These are phyloP conservation scores for Climacteris rufus DNA, from an alignment of 2,113 vertebrate genomes.

Conservation along the genomic window DNA sequence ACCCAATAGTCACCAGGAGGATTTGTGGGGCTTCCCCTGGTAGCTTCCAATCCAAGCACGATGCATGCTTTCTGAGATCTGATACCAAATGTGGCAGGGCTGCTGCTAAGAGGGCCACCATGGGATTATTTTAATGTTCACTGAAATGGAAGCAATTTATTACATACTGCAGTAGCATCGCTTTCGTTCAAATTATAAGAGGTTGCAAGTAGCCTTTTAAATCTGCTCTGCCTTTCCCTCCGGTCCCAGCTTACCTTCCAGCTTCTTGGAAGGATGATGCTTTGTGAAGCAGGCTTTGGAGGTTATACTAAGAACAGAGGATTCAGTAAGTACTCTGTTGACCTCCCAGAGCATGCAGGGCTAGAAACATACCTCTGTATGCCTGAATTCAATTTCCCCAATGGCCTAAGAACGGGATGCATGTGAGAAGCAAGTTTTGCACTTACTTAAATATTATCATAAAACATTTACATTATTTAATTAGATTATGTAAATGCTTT, in stretches of 20 bases:
- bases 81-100: slow-evolving; percentile 46
- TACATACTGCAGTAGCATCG: background rate
- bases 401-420: background rate
- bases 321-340: background rate
- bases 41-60: slow-evolving; percentile 15
- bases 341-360: slow-evolving; percentile 1
- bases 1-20: slow-evolving; percentile 21
- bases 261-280: slow-evolving; percentile 10
- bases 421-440: slow-evolving; percentile 8
- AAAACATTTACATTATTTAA: slow-evolving; percentile 61
- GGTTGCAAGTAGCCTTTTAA: slow-evolving; percentile 52
- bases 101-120: slow-evolving; percentile 36
- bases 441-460: slow-evolving; percentile 37
- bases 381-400: slow-evolving; percentile 1
- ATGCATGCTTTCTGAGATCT: slow-evolving; percentile 43
- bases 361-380: slow-evolving; percentile 1
- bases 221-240: slow-evolving; percentile 52
- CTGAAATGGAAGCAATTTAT: slow-evolving; percentile 64
- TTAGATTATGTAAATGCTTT: slow-evolving; percentile 57
- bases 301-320: slow-evolving; percentile 7
- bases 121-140: slow-evolving; percentile 54
- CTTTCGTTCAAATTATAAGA: slow-evolving; percentile 46
- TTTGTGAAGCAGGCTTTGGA: background rate
- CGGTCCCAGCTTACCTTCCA: slow-evolving; percentile 30
- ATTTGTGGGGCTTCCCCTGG: slow-evolving; percentile 48